These are phyloP conservation scores for Grantiella picta DNA, from an alignment of 2,113 vertebrate species.

Conservation along the genomic window DNA sequence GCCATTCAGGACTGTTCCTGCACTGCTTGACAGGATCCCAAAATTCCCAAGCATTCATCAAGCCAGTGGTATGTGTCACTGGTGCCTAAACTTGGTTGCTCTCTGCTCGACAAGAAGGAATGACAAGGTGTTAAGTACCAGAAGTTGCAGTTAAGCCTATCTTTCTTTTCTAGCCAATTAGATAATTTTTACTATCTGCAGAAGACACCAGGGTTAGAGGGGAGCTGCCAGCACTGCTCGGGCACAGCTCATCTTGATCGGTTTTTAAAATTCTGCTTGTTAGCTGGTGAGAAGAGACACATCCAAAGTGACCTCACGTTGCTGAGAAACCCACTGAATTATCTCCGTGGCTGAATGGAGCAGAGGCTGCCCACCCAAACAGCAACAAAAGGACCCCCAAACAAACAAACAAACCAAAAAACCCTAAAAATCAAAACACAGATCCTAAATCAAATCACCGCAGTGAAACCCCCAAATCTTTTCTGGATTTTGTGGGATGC, in stretches of 20 bases:
- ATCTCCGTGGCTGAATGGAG: neutral
- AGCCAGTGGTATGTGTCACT: neutral
- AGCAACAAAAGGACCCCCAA: neutral
- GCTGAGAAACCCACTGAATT: neutral
- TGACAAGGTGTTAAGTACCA: slow-evolving; percentile 31
- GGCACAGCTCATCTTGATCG: neutral
- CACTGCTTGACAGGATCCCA: neutral
- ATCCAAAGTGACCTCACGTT: neutral
- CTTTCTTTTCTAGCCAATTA: slow-evolving; percentile 27
- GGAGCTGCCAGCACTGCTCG: neutral
- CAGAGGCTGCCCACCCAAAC: neutral
- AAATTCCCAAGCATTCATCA: neutral
- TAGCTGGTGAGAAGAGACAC: neutral
- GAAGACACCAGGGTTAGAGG: slow-evolving; percentile 1
- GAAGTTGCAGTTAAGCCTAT: neutral
- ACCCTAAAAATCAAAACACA: neutral
- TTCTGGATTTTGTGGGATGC: neutral
- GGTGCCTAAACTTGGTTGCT: neutral
- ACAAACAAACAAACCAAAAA: neutral
- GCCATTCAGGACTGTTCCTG: neutral
- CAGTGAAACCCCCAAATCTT: neutral
- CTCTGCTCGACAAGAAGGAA: neutral
- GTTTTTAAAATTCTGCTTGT: slow-evolving; percentile 35
- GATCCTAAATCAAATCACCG: neutral
- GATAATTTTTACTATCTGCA: neutral